phyloP scores from a whole-genome alignment of 2,113 vertebrate genomes.

The Tachycineta bicolor region DNA sequence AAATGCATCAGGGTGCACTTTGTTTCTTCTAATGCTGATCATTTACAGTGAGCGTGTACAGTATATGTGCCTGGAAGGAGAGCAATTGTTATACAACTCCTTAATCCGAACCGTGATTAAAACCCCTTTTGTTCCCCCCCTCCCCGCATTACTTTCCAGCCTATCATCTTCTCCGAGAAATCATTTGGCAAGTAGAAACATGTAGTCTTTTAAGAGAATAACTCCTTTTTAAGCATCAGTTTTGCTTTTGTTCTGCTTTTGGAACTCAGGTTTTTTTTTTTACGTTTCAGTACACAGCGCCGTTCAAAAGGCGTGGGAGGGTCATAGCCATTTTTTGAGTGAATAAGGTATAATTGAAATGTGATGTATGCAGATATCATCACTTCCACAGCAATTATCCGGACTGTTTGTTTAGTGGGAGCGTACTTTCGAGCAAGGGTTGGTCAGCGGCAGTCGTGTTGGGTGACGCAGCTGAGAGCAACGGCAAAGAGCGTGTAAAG shows the following conservation, averaged over 20 bases:
- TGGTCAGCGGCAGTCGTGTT: constrained; percentile 34
- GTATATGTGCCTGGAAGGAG: constrained; percentile 61
- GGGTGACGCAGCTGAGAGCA: neutral
- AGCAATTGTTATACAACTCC: constrained; percentile 60
- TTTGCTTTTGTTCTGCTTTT: constrained; percentile 59
- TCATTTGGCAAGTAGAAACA: constrained; percentile 60
- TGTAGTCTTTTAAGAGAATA: constrained; percentile 49
- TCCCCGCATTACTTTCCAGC: constrained; percentile 30
- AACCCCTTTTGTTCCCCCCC: constrained; percentile 59
- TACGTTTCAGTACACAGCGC: constrained; percentile 20
- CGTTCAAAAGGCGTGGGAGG: constrained; percentile 35
- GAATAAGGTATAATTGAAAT: constrained; percentile 64
- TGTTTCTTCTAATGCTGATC: constrained; percentile 48
- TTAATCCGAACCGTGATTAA: constrained; percentile 63
- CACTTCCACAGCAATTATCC: constrained; percentile 34
- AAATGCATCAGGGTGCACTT: constrained; percentile 4
- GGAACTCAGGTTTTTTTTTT: constrained; percentile 43
- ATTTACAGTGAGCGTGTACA: constrained; percentile 33
- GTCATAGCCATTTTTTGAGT: constrained; percentile 35
- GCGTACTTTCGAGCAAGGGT: neutral
- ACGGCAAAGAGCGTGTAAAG: neutral
- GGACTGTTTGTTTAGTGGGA: constrained; percentile 53
- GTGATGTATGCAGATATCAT: constrained; percentile 61
- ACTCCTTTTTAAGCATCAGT: constrained; percentile 41
- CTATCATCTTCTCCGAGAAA: constrained; percentile 64